These are phyloP conservation scores for Andrena dorsata DNA, from an alignment of 2,888 invertebrate species.

Conservation along the genomic window DNA sequence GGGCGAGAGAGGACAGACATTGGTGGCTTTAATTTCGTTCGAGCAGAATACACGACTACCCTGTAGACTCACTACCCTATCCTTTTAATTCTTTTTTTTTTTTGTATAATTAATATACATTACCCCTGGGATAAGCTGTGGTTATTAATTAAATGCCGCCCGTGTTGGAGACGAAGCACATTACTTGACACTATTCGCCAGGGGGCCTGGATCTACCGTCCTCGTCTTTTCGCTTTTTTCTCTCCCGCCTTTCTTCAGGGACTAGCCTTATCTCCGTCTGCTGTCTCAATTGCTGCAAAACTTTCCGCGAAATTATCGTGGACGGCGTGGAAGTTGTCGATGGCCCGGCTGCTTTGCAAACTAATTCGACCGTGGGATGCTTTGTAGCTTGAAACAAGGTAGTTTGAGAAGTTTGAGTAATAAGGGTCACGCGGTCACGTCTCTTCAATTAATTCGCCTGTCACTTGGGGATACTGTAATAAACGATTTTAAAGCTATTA, in stretches of 20 bases:
- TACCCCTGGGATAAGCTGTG: conserved; percentile 68
- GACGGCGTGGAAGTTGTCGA: conserved; percentile 17
- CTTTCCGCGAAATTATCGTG: conserved; percentile 28
- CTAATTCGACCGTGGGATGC: conserved; percentile 32
- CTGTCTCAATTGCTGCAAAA: conserved; percentile 35
- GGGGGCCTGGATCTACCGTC: conserved; percentile 4
- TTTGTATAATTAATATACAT: conserved; percentile 74
- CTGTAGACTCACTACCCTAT: not conserved
- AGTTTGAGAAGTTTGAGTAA: conserved; percentile 9
- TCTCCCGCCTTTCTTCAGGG: not conserved
- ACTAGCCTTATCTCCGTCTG: conserved; percentile 19
- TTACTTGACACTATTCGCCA: conserved; percentile 69
- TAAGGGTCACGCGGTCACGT: not conserved
- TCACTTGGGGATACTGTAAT: not conserved
- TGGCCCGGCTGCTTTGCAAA: conserved; percentile 5
- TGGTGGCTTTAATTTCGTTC: conserved; percentile 49
- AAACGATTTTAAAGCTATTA: conserved; percentile 31
- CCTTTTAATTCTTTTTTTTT: conserved; percentile 27
- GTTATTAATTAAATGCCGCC: conserved; percentile 80
- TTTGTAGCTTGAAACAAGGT: conserved; percentile 19
- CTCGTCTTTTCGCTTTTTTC: conserved; percentile 27
- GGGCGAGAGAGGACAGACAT: not conserved
- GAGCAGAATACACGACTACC: conserved; percentile 7
- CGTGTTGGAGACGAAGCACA: conserved; percentile 64
- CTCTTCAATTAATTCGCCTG: conserved; percentile 28